Evolutionary conservation across 1,140 invertebrate genomes (phyloP).

Genomic region (Nasonia vitripennis): DNA sequence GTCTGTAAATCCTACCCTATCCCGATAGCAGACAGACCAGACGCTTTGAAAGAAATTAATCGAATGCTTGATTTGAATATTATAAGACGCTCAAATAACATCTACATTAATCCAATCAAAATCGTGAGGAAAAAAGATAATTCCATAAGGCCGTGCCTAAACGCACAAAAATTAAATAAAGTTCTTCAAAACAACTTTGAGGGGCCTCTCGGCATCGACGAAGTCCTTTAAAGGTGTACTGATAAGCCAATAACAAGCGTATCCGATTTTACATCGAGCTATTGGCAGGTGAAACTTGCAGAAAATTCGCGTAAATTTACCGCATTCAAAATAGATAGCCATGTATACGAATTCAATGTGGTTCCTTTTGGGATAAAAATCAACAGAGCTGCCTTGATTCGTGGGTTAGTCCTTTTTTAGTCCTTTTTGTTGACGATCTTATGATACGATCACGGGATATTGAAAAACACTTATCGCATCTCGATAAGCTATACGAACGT

Average conservation of each 20-base stretch:
- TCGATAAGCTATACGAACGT: slow-evolving; percentile 18
- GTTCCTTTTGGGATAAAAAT: slow-evolving; percentile 8
- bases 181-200: slow-evolving; percentile 59
- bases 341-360: not conserved
- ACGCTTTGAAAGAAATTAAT: slow-evolving; percentile 39
- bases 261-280: not conserved
- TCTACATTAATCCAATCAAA: slow-evolving; percentile 62
- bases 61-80: slow-evolving; percentile 53
- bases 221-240: not conserved
- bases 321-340: not conserved
- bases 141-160: slow-evolving; percentile 61
- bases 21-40: slow-evolving; percentile 43
- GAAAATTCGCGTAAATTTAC: not conserved
- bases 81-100: slow-evolving; percentile 56
- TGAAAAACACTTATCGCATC: not conserved
- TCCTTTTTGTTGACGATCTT: slow-evolving; percentile 5
- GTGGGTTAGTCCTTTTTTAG: not conserved
- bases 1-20: slow-evolving; percentile 51
- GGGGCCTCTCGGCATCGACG: not conserved
- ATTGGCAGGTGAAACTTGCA: not conserved
- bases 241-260: not conserved
- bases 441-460: not conserved
- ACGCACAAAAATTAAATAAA: slow-evolving; percentile 63
- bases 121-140: slow-evolving; percentile 60
- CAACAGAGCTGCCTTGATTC: not conserved